Percentiles rank a stretch among this genome's conserved stretches.
phyloP scores from a whole-genome alignment of 2,888 invertebrate species.

The Lordiphosa andalusiaca region DNA sequence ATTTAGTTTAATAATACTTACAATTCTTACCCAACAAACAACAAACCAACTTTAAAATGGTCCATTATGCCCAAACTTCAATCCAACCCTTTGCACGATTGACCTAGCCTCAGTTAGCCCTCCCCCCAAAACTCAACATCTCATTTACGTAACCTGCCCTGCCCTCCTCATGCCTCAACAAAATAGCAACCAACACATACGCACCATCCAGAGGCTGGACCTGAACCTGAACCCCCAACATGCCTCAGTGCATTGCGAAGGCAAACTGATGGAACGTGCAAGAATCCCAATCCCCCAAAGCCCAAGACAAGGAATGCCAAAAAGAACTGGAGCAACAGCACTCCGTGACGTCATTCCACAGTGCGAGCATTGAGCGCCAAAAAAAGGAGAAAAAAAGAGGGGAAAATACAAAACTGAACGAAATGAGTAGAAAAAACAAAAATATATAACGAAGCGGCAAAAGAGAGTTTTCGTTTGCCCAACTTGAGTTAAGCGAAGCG shows the following conservation, averaged over 20 bases:
- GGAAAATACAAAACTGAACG: constrained; percentile 72
- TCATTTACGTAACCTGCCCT: too few relatives aligned
- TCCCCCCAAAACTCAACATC: too few relatives aligned
- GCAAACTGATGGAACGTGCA: constrained; percentile 73
- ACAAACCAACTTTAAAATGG: too few relatives aligned
- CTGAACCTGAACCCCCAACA: constrained; percentile 35
- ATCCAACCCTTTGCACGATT: too few relatives aligned
- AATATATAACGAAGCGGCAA: constrained; percentile 2
- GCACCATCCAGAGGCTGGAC: background rate
- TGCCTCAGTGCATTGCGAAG: constrained; percentile 58
- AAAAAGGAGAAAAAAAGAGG: constrained; percentile 44
- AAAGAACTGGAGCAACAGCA: constrained; percentile 62
- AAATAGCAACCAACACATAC: too few relatives aligned
- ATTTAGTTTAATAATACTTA: too few relatives aligned
- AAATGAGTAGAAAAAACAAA: constrained; percentile 45
- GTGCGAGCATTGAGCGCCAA: constrained; percentile 28
- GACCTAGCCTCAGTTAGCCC: too few relatives aligned
- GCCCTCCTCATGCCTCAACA: too few relatives aligned
- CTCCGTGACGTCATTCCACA: constrained; percentile 55
- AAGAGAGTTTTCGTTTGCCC: constrained; percentile 24
- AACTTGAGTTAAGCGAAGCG: constrained; percentile 47
- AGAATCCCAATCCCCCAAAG: constrained; percentile 46
- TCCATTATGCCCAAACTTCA: too few relatives aligned
- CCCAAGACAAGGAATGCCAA: constrained; percentile 47
- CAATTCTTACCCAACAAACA: too few relatives aligned